Base-by-base conservation (phyloP, 2,888 invertebrate genomes). In the Bembecia ichneumoniformis region DNA sequence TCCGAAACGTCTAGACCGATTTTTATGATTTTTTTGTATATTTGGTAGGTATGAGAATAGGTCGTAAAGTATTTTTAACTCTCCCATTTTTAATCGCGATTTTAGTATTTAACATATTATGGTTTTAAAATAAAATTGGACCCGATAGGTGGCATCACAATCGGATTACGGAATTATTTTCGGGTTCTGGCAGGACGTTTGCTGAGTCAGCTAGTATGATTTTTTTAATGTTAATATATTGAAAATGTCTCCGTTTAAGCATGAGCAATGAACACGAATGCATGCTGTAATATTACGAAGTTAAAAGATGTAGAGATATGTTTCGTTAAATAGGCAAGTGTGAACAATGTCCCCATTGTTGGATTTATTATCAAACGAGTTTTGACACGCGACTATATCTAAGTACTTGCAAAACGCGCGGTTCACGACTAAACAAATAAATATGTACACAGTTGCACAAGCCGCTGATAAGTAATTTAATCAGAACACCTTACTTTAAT, bases 271-370 rank as follows among this genome's bases (percentile, higher is more conserved):
- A 40, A 40, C 40, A 40, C 28, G 28, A 47, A 28, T 9, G 20
- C 46, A 35, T 47, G 15, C 13, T 45, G 9, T 35, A 14, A 48
- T 20, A 34, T 66, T 67, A 66, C 66, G 71, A 71, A 72, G 73
- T 74, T 74, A 69, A 70, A 69, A 74, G 77, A 80, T 77, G 74
- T 66, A 73, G 69, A 74, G 80, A 82, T 82, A 82, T 67, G 70
- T 69, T 77, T 74, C 75, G 77, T 77, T 81, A 73, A 81, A 81
- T 78, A 77, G 77, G 69, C 71, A 74, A 80, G 82, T 82, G 83
- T 82, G 80, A 82, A 79, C 76, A 71, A 63, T 63, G 66, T 66
- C 66, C 68, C 75, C 64, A 80, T 80, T 81, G 77, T 82, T 69
- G 65, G 60, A 62, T 64, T 74, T 71, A 75, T 74, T 78, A 79